Conservation (phyloP, 64 coral and sea anemone species). For the Montipora cactus region DNA sequence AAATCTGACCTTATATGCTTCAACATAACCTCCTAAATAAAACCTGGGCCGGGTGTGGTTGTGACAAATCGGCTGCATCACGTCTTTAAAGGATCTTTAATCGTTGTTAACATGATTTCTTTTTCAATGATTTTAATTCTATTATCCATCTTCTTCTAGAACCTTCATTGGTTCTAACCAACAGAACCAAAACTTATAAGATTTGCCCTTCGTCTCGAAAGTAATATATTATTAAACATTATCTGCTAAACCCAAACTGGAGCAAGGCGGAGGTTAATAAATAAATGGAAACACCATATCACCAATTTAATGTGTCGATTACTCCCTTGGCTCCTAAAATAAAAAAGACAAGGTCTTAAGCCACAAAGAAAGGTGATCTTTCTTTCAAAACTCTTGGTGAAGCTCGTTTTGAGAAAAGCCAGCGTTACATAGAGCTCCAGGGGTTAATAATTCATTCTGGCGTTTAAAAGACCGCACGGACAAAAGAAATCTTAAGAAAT, state of each 20-base stretch:
- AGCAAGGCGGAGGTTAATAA: neutral
- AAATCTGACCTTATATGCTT: conserved; percentile 16
- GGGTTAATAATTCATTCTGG: conserved; percentile 44
- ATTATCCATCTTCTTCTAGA: neutral
- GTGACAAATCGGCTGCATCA: neutral
- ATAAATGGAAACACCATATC: neutral
- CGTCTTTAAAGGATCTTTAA: neutral
- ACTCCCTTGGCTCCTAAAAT: neutral
- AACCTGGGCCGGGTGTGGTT: neutral
- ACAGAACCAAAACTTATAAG: neutral
- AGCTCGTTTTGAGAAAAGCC: neutral
- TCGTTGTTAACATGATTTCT: conserved; percentile 10
- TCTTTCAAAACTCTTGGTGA: neutral
- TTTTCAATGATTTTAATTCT: neutral
- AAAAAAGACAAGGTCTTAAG: neutral
- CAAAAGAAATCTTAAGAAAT: conserved; percentile 13
- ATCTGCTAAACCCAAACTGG: neutral
- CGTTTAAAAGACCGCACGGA: conserved; percentile 24
- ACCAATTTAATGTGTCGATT: neutral
- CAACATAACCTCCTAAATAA: conserved; percentile 28
- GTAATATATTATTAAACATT: conserved; percentile 23
- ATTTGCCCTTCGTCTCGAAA: conserved; percentile 15
- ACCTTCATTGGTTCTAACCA: neutral
- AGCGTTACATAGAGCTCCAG: neutral
- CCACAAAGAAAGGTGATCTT: neutral